Percentiles rank a stretch among this genome's conserved stretches.
These are phyloP conservation scores for Cynocephalus volans DNA, from an alignment of 2,113 vertebrate species.

Conservation along the genomic window DNA sequence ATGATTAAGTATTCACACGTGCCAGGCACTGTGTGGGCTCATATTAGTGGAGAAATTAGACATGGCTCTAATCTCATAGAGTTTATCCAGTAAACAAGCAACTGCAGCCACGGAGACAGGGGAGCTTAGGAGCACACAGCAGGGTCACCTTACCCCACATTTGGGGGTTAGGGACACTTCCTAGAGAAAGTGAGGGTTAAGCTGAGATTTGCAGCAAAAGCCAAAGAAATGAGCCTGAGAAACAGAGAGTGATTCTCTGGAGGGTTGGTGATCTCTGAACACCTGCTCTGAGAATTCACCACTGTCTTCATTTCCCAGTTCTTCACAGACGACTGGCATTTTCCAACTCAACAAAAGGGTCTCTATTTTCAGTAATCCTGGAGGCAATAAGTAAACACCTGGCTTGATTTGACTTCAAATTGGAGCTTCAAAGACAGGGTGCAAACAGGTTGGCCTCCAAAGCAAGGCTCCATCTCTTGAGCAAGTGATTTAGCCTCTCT, in stretches of 20 bases:
- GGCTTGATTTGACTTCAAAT: background rate
- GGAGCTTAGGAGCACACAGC: background rate
- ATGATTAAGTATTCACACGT: background rate
- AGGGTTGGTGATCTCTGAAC: background rate
- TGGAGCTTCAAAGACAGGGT: background rate
- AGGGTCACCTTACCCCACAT: background rate
- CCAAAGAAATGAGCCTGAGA: background rate
- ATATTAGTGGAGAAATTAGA: background rate
- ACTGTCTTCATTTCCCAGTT: background rate
- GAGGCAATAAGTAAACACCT: background rate
- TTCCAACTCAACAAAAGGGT: background rate
- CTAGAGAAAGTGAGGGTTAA: background rate
- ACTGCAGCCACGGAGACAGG: background rate
- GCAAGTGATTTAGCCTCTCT: background rate
- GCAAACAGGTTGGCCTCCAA: background rate
- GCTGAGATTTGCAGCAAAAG: background rate
- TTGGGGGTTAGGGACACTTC: background rate
- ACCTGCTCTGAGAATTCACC: background rate
- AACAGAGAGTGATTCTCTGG: background rate
- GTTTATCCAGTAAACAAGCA: background rate
- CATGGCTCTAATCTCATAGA: background rate
- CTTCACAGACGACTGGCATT: background rate
- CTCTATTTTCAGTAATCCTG: background rate
- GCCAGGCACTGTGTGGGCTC: background rate
- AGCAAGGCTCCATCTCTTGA: background rate